phyloP scores from a whole-genome alignment of 2,888 invertebrate genomes.

The Suillia variegata region DNA sequence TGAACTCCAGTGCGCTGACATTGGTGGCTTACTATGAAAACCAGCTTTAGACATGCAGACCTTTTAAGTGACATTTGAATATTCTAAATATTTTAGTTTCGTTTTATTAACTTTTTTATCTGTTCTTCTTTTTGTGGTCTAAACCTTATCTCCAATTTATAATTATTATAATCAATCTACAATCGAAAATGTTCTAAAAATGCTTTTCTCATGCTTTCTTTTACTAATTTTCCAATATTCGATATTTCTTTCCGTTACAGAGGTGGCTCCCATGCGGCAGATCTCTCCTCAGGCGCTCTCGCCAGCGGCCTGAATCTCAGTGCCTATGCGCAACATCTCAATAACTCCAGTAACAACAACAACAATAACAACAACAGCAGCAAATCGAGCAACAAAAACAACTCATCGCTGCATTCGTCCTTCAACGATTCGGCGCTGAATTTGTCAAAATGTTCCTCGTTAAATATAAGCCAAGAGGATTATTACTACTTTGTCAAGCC shows the following conservation, averaged over 20 bases:
- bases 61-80: slow-evolving; percentile 4
- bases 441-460: slow-evolving; percentile 49
- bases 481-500: slow-evolving; percentile 54
- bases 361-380: slow-evolving; percentile 40
- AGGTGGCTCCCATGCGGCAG: slow-evolving; percentile 52
- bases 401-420: slow-evolving; percentile 33
- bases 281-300: slow-evolving; percentile 35
- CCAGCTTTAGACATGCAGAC: no score
- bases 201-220: no score
- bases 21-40: background rate
- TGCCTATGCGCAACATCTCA: slow-evolving; percentile 45
- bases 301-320: slow-evolving; percentile 42
- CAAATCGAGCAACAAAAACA: slow-evolving; percentile 36
- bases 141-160: background rate
- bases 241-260: slow-evolving; percentile 29
- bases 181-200: no score
- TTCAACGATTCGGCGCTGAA: slow-evolving; percentile 50
- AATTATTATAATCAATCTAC: no score
- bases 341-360: slow-evolving; percentile 37
- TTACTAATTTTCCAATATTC: no score
- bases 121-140: background rate
- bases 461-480: slow-evolving; percentile 47
- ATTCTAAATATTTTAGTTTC: background rate
- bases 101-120: slow-evolving; percentile 2
- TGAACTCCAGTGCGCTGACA: background rate